These are phyloP conservation scores for Hestina assimilis DNA, from an alignment of 1,140 invertebrate species.

Conservation along the genomic window DNA sequence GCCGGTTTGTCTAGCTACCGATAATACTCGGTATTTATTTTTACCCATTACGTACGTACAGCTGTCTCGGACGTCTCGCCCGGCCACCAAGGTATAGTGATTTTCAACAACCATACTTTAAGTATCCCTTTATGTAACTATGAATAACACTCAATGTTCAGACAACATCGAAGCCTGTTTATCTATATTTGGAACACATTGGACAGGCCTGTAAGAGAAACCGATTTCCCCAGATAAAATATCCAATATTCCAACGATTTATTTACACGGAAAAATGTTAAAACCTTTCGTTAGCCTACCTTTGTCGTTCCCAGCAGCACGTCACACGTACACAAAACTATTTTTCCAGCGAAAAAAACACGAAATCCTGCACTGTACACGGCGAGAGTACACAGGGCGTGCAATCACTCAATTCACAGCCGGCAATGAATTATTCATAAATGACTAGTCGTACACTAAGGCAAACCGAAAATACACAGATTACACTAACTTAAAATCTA, in stretches of 20 bases:
- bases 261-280: constrained; percentile 25
- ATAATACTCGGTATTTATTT: constrained; percentile 76
- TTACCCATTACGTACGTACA: constrained; percentile 74
- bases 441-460: constrained; percentile 65
- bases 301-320: constrained; percentile 46
- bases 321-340: constrained; percentile 46
- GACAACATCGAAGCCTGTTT: constrained; percentile 32
- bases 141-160: constrained; percentile 34
- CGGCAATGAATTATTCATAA: constrained; percentile 66
- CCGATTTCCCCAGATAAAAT: constrained; percentile 51
- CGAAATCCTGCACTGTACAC: constrained; percentile 64
- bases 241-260: constrained; percentile 26
- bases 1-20: constrained; percentile 68
- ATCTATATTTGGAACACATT: constrained; percentile 69
- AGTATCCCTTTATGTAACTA: constrained; percentile 52
- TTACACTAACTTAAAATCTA: constrained; percentile 74
- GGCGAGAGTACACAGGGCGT: constrained; percentile 64
- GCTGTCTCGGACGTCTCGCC: constrained; percentile 68
- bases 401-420: constrained; percentile 72
- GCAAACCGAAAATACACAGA: constrained; percentile 72
- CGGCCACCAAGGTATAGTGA: constrained; percentile 68
- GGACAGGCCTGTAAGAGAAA: constrained; percentile 50
- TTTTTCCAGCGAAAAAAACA: constrained; percentile 57
- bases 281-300: constrained; percentile 45
- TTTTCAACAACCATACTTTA: constrained; percentile 56